Conservation (phyloP, 2,797 vertebrate genomes). For the Tarsius wallacei region DNA sequence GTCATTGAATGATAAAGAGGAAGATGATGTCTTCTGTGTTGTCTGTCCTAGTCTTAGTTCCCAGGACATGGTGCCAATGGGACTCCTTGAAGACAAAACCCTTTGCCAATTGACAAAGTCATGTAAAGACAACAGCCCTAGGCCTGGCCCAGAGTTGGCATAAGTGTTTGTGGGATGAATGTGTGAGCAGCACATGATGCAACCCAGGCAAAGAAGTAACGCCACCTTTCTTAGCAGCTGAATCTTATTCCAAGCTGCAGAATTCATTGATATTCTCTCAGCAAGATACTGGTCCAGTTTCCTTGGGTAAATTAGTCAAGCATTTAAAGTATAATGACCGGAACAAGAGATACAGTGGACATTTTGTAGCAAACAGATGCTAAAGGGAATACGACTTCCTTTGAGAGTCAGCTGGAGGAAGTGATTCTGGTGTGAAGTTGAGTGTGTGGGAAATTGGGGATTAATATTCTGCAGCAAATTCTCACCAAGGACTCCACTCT, state of each 20-base stretch:
- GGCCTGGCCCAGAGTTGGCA: neutral
- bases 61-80: neutral
- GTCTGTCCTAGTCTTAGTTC: neutral
- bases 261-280: neutral
- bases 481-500: neutral
- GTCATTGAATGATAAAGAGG: neutral
- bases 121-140: neutral
- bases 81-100: neutral
- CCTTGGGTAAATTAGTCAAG: neutral
- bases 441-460: neutral
- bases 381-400: neutral
- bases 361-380: slow-evolving; percentile 37
- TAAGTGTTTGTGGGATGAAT: neutral
- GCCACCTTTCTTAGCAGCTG: neutral
- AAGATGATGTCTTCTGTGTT: neutral
- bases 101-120: neutral
- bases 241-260: neutral
- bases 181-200: neutral
- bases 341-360: slow-evolving; percentile 2
- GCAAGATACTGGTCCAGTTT: neutral
- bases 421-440: neutral
- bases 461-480: neutral
- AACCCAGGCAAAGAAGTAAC: neutral
- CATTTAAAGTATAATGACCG: neutral
- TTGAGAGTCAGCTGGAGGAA: neutral